phyloP scores from a whole-genome alignment of 2,888 invertebrate genomes.

The Smittia sp. region DNA sequence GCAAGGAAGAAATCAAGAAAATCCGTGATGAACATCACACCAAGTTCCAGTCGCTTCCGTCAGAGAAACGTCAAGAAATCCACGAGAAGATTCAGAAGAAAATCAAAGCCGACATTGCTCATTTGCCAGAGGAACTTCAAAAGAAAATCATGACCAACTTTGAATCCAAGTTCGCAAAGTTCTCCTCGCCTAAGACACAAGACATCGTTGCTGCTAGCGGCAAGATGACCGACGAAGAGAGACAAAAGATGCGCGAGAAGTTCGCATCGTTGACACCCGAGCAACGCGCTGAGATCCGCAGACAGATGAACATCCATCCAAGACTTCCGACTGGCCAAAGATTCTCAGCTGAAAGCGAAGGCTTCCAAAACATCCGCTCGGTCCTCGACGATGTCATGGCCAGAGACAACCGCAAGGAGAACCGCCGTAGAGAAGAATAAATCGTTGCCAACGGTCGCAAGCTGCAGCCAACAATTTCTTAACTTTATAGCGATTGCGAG shows the following conservation, averaged over 20 bases:
- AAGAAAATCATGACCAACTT: too few species aligned
- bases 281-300: slow-evolving; percentile 1
- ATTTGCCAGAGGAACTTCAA: background rate
- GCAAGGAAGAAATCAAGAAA: background rate
- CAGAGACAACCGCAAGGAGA: too few species aligned
- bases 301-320: background rate
- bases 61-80: background rate
- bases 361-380: too few species aligned
- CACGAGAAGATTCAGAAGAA: background rate
- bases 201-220: background rate
- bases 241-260: background rate
- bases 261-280: slow-evolving; percentile 31
- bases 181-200: background rate
- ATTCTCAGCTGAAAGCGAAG: too few species aligned
- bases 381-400: too few species aligned
- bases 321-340: too few species aligned
- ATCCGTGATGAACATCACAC: background rate
- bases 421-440: too few species aligned
- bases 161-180: too few species aligned
- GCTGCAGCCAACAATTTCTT: too few species aligned
- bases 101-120: background rate
- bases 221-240: background rate
- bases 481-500: too few species aligned
- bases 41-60: background rate
- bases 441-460: too few species aligned